Evolutionary conservation across 1,140 invertebrate species (phyloP).

Genomic region (Thrips palmi): DNA sequence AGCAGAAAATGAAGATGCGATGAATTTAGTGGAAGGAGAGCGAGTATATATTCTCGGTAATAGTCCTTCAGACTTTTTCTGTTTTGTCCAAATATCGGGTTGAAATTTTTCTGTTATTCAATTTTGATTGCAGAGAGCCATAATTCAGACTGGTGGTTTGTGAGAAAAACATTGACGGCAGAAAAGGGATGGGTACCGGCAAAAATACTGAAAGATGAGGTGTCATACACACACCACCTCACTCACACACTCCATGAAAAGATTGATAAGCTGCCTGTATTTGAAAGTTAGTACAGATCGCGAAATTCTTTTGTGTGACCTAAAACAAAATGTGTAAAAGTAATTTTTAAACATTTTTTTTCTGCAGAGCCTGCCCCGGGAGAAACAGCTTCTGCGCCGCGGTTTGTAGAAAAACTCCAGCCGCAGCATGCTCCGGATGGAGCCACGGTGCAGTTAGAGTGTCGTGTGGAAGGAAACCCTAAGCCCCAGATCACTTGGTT

Average conservation of each 20-base stretch:
- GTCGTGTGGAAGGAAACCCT: slow-evolving; percentile 74
- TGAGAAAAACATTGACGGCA: slow-evolving; percentile 72
- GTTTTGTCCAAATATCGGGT: background rate
- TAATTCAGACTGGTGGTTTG: slow-evolving; percentile 80
- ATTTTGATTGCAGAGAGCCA: slow-evolving; percentile 36
- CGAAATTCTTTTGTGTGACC: background rate
- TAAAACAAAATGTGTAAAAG: too few species aligned
- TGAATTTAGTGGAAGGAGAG: slow-evolving; percentile 80
- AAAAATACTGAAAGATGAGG: slow-evolving; percentile 64
- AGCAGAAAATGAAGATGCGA: slow-evolving; percentile 71
- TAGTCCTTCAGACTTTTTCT: slow-evolving; percentile 6
- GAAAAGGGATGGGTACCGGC: slow-evolving; percentile 87
- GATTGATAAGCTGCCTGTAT: slow-evolving; percentile 75
- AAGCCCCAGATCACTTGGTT: slow-evolving; percentile 90
- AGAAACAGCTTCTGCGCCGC: slow-evolving; percentile 58
- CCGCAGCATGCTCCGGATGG: slow-evolving; percentile 69
- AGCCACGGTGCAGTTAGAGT: slow-evolving; percentile 74
- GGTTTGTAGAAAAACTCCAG: slow-evolving; percentile 69
- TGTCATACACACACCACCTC: slow-evolving; percentile 60
- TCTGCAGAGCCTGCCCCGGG: slow-evolving; percentile 53
- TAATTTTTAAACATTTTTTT: slow-evolving; percentile 17
- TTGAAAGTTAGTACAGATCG: slow-evolving; percentile 58
- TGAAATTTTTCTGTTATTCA: slow-evolving; percentile 8
- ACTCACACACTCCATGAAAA: slow-evolving; percentile 78
- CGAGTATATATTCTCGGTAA: slow-evolving; percentile 65